Base-by-base conservation (phyloP, 2,113 vertebrate species). In the Aspidoscelis tigris region DNA sequence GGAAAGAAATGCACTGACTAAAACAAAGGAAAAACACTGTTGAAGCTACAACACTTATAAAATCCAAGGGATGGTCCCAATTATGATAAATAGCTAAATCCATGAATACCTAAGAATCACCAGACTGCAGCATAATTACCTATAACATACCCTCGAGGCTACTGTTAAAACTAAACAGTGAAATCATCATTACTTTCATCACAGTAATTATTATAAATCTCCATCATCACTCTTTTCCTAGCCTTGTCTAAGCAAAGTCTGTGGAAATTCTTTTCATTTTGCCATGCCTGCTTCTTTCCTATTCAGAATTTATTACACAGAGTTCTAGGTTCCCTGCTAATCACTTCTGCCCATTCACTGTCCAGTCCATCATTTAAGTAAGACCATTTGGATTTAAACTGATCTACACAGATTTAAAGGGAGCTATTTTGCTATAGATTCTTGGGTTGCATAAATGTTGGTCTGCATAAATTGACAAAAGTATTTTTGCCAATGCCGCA, bases 1-100 rank as follows among this genome's bases (percentile, higher is more conserved):
- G 12, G 21, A 9, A 75, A 75, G 33, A 76, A 66, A 50, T 47
- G 55, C 22, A 72, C 10, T 65, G 58, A 22, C 5, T 75, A 21
- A 75, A 24, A 43, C 18, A 44, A 16, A 72, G 84, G 3, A 47
- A 71, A 3, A 50, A 39, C 12, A 64, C 2, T 74, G 78, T 11
- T 78, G 39, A 91, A 64, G 65, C 53, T 91, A 84, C 89, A 89
- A 71, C 89, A 7, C 68, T 85, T 83, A 20, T 16, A 58, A 87
- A 89, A 70, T 93, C 90, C 94, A 93, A 89, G 70, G 64, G 86
- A 90, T 82, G 84, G 90, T 91, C 87, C 78, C 86, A 91, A 91
- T 94, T 93, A 93, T 88, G 87, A 93, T 90, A 93, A 93, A 93
- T 82, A 91, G 91, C 86, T 91, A 84, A 87, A 92, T 91, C 88